Evolutionary conservation across 2,888 invertebrate genomes (phyloP).

Genomic region (Nebria salina): DNA sequence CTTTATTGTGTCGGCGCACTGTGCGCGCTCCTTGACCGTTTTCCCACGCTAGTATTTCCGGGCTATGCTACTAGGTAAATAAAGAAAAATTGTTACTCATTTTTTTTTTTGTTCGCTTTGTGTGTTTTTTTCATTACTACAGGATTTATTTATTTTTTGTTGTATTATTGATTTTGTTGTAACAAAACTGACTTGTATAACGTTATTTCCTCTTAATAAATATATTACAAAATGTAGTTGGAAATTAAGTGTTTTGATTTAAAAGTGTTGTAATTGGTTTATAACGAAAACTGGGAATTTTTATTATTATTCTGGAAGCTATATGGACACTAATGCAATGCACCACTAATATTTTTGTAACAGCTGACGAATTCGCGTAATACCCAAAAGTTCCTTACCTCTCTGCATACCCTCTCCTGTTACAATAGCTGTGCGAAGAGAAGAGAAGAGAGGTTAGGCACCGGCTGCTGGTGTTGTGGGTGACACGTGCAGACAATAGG

Average conservation of each 20-base stretch:
- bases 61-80: background rate
- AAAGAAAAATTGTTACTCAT: background rate
- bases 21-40: background rate
- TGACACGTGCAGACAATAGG: slow-evolving; percentile 15
- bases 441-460: background rate
- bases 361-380: slow-evolving; percentile 12
- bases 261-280: no score
- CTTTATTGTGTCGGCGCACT: background rate
- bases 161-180: background rate
- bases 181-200: background rate
- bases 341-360: background rate
- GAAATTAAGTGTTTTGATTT: no score
- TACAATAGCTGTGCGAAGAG: background rate
- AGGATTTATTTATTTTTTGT: background rate
- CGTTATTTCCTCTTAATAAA: no score
- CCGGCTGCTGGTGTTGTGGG: background rate
- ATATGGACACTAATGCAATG: background rate
- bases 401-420: background rate
- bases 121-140: background rate
- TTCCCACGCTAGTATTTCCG: background rate
- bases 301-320: background rate
- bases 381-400: background rate
- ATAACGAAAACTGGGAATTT: background rate
- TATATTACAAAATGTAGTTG: no score
- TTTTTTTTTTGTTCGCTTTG: background rate